Evolutionary conservation across 2,113 vertebrate species (phyloP), one percentile per base, ranked within the genome.

Genomic region (Meriones unguiculatus): DNA sequence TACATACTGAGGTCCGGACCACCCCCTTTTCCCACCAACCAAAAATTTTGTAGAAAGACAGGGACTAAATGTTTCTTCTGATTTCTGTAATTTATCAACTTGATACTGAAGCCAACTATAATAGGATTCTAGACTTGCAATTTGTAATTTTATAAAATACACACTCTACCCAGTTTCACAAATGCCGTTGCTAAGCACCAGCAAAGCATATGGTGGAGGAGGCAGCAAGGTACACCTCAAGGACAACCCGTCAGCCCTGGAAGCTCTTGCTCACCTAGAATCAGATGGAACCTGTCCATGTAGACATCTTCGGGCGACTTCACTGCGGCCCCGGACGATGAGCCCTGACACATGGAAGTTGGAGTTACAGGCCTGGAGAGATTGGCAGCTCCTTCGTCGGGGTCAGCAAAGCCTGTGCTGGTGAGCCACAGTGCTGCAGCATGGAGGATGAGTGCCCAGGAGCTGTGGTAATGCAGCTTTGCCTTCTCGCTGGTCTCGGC

Each of bases 351-450:
- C 99, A 99, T 99, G 87, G 99, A 99, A 94, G 99, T 99, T 95
- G 99, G 99, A 20, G 99, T 99, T 78, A 99, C 99, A 84, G 99
- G 99, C 89, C 99, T 98, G 59, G 99, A 99, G 93, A 99, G 99
- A 96, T 98, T 98, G 92, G 98, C 97, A 62, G 99, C 98, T 32
- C 98, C 97, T 95, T 99, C 99, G 70, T 99, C 99, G 8, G 98
- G 97, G 96, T 99, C 99, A 96, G 98, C 93, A 57, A 99, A 99
- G 91, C 99, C 99, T 20, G 99, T 99, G 98, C 98, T 99, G 85
- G 99, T 99, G 30, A 99, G 99, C 99, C 99, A 99, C 67, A 99
- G 98, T 4, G 99, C 98, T 62, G 99, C 97, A 95, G 99, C 99
- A 25, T 99, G 99, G 72, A 99, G 99, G 95, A 99, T 99, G 15